Evolutionary conservation across 1,140 invertebrate species (phyloP), one percentile per base, ranked within the genome.

Genomic region (Kradibia gibbosae): DNA sequence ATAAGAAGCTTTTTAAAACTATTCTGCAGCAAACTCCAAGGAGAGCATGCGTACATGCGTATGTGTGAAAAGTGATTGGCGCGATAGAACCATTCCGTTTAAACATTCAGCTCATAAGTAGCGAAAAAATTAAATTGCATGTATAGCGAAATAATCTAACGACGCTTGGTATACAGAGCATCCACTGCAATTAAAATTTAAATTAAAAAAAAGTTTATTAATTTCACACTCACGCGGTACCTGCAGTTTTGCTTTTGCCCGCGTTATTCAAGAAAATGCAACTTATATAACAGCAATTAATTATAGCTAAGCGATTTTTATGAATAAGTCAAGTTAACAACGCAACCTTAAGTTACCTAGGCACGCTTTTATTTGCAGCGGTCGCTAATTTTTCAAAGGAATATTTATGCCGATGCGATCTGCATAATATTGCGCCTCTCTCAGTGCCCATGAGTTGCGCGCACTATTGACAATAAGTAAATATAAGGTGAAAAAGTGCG

Each of bases 301-400:
- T 71, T 78, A 78, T 57, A 71, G 53, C 45, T 57, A 53, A 78
- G 71, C 48, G 48, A 28, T 48, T 70, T 31, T 42, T 31, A 48
- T 28, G 11, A 48, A 13, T 65, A 60, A 20, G 10, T 75, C 13
- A 36, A 36, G 31, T 57, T 50, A 2, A 13, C 7, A 53, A 48
- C 25, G 36, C 34, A 34, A 53, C 42, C 53, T 74, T 74, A 22
- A 36, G 13, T 17, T 36, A 65, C 15, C 36, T 11, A 5, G 15
- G 20, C 13, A 36, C 36, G 15, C n/a, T 22, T 36, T 17, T 17
- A 3, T 65, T 36, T 65, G 3, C 8, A 65, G 4, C 4, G 4
- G 8, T 3, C 15, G 1, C 22, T 20, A 65, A 36, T 65, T 4
- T 36, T 36, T 57, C 5, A 20, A 34, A n/a, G 17, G 36, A 65